These are phyloP conservation scores for Protodeltote pygarga DNA, from an alignment of 2,888 invertebrate genomes.

Conservation along the genomic window DNA sequence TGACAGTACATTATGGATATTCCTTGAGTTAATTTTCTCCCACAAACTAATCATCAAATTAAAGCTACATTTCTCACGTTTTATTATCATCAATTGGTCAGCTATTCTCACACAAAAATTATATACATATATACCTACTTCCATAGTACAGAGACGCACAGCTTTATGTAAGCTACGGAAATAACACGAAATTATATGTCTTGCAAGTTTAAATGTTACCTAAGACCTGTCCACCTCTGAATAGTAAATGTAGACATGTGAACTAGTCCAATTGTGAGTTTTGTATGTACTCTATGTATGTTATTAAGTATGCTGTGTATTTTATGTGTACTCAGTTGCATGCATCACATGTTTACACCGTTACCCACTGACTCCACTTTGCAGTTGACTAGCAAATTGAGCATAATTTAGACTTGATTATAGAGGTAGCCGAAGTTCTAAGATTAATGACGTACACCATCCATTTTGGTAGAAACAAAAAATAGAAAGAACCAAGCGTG, in stretches of 20 bases:
- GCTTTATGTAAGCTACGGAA: conserved; percentile 23
- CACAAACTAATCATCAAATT: no score
- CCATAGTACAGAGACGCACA: background rate
- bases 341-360: conserved; percentile 23
- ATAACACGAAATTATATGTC: conserved; percentile 11
- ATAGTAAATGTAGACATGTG: conserved; percentile 29
- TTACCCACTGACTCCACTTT: conserved; percentile 21
- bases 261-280: conserved; percentile 22
- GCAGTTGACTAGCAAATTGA: conserved; percentile 17
- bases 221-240: conserved; percentile 20
- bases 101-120: background rate
- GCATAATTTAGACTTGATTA: conserved; percentile 7
- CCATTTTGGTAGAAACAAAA: no score
- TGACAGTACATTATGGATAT: no score
- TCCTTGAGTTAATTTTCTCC: no score
- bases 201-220: conserved; percentile 25
- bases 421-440: no score
- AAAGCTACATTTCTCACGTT: no score
- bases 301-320: no score
- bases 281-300: conserved; percentile 16
- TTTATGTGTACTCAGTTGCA: no score
- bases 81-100: background rate
- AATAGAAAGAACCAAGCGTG: no score
- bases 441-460: no score
- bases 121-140: background rate